Evolutionary conservation across 2,797 vertebrate species (phyloP), one percentile per base, ranked within the genome.

Genomic region (Protosalanx chinensis): DNA sequence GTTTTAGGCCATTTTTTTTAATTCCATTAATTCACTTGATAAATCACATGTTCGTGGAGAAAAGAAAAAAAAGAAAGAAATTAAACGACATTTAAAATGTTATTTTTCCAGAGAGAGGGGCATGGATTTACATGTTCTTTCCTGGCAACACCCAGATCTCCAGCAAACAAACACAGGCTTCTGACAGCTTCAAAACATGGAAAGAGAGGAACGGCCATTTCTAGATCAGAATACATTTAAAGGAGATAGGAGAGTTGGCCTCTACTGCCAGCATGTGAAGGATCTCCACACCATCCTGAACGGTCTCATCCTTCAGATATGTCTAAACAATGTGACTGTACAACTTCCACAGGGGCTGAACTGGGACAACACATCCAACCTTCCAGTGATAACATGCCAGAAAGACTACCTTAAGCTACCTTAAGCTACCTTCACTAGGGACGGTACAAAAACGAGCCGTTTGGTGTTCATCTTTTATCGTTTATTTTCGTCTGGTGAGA

Each of bases 401-500:
- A 46, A 41, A 51, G 20, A 57, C 70, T 56, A 27, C 51, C 51
- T 56, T 56, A 7, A n/a, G n/a, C 70, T 56, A 27, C 51, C 51
- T 56, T 56, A 7, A n/a, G n/a, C 51, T 23, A 37, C 46, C 49
- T 61, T 57, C 27, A 67, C 18, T 53, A 68, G 58, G 20, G 29
- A 71, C 64, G 67, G 60, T 76, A 63, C 84, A 76, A 82, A 83
- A 81, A 84, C n/a, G 81, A 86, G 81, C 57, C 76, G 8, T 68
- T 68, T 69, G 49, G 62, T 82, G 77, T 87, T 83, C 84, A 76
- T 88, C 67, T 86, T 49, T 53, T 29, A 71, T 81, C 23, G 75
- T 90, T 89, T 90, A 90, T 90, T 91, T 91, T 91, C 88, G 89
- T 91, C 87, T 88, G 87, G 82, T 88, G 79, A 85, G 77, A 87